phyloP scores from a whole-genome alignment of 2,797 vertebrate genomes.

The Fratercula arctica region DNA sequence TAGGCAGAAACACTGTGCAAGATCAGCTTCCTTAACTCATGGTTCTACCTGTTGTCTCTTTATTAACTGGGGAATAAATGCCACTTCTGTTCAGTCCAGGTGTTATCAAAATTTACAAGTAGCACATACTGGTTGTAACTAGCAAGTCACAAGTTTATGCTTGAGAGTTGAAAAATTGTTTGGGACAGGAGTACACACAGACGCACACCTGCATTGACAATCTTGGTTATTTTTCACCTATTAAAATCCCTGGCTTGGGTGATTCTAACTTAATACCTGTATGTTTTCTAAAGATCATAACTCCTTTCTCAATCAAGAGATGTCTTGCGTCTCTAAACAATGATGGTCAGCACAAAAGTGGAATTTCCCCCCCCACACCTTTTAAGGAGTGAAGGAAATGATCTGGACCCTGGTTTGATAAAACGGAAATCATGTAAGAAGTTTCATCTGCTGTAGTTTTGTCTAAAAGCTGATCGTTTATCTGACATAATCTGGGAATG shows the following conservation, averaged over 20 bases:
- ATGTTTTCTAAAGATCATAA: background rate
- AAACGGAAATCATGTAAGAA: background rate
- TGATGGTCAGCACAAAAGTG: background rate
- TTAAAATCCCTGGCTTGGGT: background rate
- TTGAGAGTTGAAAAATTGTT: background rate
- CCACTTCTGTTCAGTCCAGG: background rate
- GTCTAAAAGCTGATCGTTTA: background rate
- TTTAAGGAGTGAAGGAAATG: background rate
- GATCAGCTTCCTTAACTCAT: accelerated
- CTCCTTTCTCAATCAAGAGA: background rate
- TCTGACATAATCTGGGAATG: background rate
- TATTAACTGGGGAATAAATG: background rate
- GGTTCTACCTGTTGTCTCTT: background rate
- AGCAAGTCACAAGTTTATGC: background rate
- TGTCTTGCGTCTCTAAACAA: background rate
- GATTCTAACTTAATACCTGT: background rate
- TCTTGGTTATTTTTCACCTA: background rate
- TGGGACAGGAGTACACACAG: background rate
- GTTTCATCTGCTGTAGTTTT: background rate
- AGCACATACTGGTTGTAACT: background rate
- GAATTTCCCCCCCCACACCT: background rate
- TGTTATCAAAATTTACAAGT: background rate
- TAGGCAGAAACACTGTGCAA: background rate
- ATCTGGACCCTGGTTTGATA: background rate
- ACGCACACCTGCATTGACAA: accelerated